Evolutionary conservation across 2,797 vertebrate species (phyloP), one percentile per base, ranked within the genome.

Genomic region (Gymnocypris eckloni): DNA sequence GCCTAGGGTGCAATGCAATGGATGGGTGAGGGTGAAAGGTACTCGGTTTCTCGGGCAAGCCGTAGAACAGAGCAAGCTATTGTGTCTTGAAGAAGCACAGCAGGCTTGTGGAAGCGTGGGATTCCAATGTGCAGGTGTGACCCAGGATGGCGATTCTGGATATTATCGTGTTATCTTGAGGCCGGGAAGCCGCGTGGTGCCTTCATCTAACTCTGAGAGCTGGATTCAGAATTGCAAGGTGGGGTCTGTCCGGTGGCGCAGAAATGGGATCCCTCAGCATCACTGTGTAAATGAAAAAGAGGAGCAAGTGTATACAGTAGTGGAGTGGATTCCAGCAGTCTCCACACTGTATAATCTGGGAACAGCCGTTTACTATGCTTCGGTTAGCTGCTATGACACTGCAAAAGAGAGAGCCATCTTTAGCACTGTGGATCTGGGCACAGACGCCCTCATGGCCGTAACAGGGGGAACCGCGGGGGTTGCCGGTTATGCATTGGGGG

Each of bases 361-460:
- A 81, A 97, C 96, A 6, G 96, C 97, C 10, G 81, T 98, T 69
- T 99, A 98, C 87, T 98, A 97, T 0, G 96, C 96, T 64, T 92
- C 95, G 2, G 92, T 96, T 85, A 95, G 96, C 89, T 99, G 97
- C 90, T 86, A 91, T 0, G 93, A 92, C 4, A 88, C 89, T 4
- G 97, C 97, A 37, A 96, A 96, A 85, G 90, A 94, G 70, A 94
- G 97, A 75, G 97, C 96, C 13, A 90, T 96, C 88, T 93, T 97
- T 22, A 96, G 93, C 0, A 94, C 95, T 0, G 92, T 97, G 11
- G 97, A 97, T 89, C 86, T 98, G 43, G 96, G 97, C 78, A 98
- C 96, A 0, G 95, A 97, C 0, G 92, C 95, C 37, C 91, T 99
- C 77, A 91, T 96, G 66, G 93, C 93, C 0, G 90, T 94, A 64